Conservation (phyloP, 2,797 vertebrate genomes). For the Poeciliopsis infans region DNA sequence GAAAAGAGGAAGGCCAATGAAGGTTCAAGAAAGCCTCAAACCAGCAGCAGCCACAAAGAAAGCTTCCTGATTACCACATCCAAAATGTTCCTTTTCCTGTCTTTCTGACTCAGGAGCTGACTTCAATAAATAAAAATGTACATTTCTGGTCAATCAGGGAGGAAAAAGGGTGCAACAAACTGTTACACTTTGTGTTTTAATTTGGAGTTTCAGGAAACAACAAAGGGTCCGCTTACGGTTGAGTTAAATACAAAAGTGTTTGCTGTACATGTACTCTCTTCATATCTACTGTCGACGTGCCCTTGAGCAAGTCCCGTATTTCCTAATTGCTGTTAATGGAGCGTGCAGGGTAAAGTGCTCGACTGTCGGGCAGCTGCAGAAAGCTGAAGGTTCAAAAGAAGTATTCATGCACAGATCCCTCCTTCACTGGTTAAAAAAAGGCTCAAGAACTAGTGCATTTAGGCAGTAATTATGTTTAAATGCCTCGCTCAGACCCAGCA, state of each 20-base stretch:
- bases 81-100: background rate
- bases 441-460: constrained; percentile 58
- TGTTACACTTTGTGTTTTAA: background rate
- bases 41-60: constrained; percentile 21
- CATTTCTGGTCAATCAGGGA: background rate
- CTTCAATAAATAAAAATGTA: background rate
- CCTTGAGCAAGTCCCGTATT: constrained; percentile 41
- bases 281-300: constrained; percentile 6
- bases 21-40: constrained; percentile 41
- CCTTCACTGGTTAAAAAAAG: constrained; percentile 48
- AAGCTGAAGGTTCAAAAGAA: constrained; percentile 37
- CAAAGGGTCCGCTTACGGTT: background rate
- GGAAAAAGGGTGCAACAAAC: background rate
- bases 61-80: constrained; percentile 62
- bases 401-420: constrained; percentile 55
- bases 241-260: background rate
- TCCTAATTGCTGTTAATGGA: constrained; percentile 37
- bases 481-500: constrained; percentile 31
- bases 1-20: constrained; percentile 44
- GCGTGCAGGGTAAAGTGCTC: constrained; percentile 13
- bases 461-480: constrained; percentile 65
- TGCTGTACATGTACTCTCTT: background rate
- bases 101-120: background rate
- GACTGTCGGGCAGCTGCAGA: constrained; percentile 9
- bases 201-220: too few species aligned